Evolutionary conservation across 2,888 invertebrate species (phyloP).

Genomic region (Phengaris alcon): DNA sequence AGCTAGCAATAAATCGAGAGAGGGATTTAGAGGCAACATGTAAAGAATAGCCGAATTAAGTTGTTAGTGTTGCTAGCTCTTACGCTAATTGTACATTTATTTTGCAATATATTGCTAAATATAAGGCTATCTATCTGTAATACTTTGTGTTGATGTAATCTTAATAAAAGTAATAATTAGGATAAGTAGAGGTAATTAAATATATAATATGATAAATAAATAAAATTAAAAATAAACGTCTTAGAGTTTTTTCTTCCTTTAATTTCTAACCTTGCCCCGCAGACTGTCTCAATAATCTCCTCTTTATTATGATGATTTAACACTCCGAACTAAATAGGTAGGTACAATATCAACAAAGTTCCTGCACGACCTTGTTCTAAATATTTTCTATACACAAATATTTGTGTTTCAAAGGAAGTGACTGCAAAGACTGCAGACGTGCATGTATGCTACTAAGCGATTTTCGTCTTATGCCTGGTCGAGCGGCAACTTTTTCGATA

Average conservation of each 20-base stretch:
- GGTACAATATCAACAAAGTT: too few relatives aligned
- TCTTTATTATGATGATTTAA: too few relatives aligned
- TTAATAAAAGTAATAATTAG: slow-evolving; percentile 42
- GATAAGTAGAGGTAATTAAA: slow-evolving; percentile 33
- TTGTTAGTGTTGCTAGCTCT: not conserved
- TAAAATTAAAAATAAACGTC: slow-evolving; percentile 72
- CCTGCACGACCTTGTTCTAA: too few relatives aligned
- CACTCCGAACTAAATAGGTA: too few relatives aligned
- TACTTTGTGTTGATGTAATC: slow-evolving; percentile 53
- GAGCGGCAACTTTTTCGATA: too few relatives aligned
- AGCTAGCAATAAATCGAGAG: not conserved
- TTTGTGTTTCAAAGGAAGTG: too few relatives aligned
- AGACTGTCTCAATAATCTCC: not conserved
- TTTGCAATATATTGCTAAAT: slow-evolving; percentile 44
- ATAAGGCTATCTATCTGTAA: slow-evolving; percentile 52
- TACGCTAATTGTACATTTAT: slow-evolving; percentile 53
- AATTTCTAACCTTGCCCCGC: not conserved
- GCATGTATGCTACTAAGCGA: too few relatives aligned
- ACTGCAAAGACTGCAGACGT: too few relatives aligned
- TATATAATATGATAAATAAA: slow-evolving; percentile 47
- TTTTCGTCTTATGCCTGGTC: too few relatives aligned
- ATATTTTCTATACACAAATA: too few relatives aligned
- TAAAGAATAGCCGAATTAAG: not conserved
- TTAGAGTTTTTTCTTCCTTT: slow-evolving; percentile 51
- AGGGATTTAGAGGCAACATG: not conserved